A percentile compares a stretch with the other conserved stretches of the same genome.
phyloP scores from a whole-genome alignment of 2,797 vertebrate genomes.

The Threskiornis aethiopicus region DNA sequence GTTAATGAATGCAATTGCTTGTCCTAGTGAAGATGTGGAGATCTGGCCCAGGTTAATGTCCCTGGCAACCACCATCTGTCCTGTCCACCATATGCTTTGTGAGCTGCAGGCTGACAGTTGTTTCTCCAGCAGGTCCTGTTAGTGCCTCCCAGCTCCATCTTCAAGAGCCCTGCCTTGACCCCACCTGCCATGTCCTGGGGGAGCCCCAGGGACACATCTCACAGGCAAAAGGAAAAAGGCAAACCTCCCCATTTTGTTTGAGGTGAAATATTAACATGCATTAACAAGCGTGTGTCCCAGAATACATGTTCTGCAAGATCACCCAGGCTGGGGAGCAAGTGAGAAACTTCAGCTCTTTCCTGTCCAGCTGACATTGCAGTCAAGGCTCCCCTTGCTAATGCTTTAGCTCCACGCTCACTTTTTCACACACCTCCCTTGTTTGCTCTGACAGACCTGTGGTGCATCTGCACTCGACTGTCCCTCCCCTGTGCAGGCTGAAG shows the following conservation, averaged over 20 bases:
- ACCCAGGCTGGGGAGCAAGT: background rate
- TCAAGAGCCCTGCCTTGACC: background rate
- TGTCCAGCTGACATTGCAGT: background rate
- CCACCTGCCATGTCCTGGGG: background rate
- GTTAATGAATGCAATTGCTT: background rate
- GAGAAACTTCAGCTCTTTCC: background rate
- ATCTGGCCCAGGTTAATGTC: background rate
- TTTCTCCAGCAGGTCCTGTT: background rate
- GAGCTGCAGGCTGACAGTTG: background rate
- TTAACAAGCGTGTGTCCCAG: background rate
- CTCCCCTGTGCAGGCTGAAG: background rate
- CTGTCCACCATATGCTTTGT: background rate
- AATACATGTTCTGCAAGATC: background rate
- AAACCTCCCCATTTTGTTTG: background rate
- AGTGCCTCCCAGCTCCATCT: background rate
- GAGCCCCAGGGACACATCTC: background rate
- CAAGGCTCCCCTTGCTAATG: background rate
- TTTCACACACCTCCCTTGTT: background rate
- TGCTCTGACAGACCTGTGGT: background rate
- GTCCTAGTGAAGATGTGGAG: background rate
- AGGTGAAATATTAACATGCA: background rate
- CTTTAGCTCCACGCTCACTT: background rate
- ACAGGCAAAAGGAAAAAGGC: background rate
- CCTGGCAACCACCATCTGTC: background rate
- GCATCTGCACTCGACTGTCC: background rate